Base-by-base conservation (phyloP, 1,140 invertebrate genomes). In the Globodera rostochiensis region DNA sequence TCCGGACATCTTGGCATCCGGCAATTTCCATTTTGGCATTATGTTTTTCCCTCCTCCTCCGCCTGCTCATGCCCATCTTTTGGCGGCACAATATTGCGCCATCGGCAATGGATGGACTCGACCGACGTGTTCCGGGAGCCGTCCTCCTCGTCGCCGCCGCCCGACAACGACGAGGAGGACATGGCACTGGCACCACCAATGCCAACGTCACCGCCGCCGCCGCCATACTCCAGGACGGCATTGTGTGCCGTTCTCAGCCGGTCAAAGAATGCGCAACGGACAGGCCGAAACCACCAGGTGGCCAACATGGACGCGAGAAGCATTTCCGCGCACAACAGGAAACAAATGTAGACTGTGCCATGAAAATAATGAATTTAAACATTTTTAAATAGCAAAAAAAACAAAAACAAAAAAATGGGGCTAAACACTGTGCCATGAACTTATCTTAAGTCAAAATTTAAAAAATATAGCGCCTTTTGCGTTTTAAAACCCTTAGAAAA, bases 251-350 rank as follows among this genome's bases (percentile, higher is more conserved):
- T 19, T 6, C 15, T 13, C 1, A 19, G 57, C 25, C 64, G 66
- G 46, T 46, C 46, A 49, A 77, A 77, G 47, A 83, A 83, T 57
- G 74, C 69, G 15, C 83, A 85, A 8, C 73, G 19, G 7, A 80
- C 84, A 19, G 84, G 84, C 36, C 76, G 75, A 66, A 85, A 85
- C 21, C 47, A 25, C 74, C 74, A 64, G 8, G 88, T 88, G 47
- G 83, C 80, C 13, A 89, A 57, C 15, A 86, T 60, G 15, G 82
- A 84, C 6, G 89, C 78, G 25, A 88, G 19, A 36, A 88, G 80
- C 87, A 88, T 88, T 71, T 88, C 87, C 70, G 83, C 71, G 6
- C 85, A 85, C 11, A 90, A 80, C 77, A 88, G 79, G 53, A 89
- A 89, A 1, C 82, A 89, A 4, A 85, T 84, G 80, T 81, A 89